Percentiles rank a stretch among this genome's conserved stretches.
Evolutionary conservation across 2,888 invertebrate species (phyloP).

Genomic region (Candidula unifasciata): DNA sequence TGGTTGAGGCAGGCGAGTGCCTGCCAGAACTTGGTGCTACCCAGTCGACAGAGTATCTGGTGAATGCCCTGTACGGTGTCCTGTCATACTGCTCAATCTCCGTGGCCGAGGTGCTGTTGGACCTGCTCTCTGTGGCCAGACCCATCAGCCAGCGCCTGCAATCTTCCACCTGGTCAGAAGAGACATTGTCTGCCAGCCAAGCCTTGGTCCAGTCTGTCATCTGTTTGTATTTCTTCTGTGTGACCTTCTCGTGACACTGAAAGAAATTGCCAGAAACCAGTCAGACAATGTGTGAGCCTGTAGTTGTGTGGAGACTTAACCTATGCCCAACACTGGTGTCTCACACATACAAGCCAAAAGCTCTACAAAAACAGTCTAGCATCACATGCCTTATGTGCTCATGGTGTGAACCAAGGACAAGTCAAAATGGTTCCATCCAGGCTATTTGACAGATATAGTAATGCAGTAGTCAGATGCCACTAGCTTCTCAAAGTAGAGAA

Average conservation of each 20-base stretch:
- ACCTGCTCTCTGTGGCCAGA: constrained; percentile 40
- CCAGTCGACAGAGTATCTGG: constrained; percentile 47
- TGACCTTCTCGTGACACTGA: constrained; percentile 50
- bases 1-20: constrained; percentile 29
- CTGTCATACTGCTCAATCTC: constrained; percentile 40
- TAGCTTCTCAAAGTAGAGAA: too few relatives aligned
- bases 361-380: too few relatives aligned
- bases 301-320: too few relatives aligned
- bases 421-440: too few relatives aligned
- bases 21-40: constrained; percentile 31
- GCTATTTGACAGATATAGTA: too few relatives aligned
- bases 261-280: background rate
- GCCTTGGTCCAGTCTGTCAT: constrained; percentile 38
- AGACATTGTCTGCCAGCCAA: constrained; percentile 41
- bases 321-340: too few relatives aligned
- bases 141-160: constrained; percentile 49
- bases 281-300: background rate
- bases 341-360: too few relatives aligned
- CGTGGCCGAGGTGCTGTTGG: constrained; percentile 44
- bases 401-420: too few relatives aligned
- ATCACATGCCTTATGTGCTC: too few relatives aligned
- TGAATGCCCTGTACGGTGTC: constrained; percentile 46
- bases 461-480: too few relatives aligned
- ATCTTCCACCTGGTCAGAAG: constrained; percentile 35
- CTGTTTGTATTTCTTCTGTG: constrained; percentile 41